These are phyloP conservation scores for Orycteropus afer DNA, from an alignment of 2,113 vertebrate species.

Conservation along the genomic window DNA sequence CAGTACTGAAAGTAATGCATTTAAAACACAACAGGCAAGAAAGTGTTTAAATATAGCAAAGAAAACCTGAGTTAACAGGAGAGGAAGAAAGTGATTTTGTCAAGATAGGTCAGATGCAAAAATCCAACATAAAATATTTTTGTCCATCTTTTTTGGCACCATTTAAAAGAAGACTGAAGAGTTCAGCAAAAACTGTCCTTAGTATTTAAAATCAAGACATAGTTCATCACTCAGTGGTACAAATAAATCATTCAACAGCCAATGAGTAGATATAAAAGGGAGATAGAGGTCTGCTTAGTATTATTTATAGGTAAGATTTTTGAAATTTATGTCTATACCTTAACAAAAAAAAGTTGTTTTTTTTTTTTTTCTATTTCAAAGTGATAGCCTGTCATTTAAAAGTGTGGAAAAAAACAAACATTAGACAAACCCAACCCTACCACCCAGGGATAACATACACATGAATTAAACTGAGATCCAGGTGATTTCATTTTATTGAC, in stretches of 20 bases:
- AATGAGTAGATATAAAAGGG: constrained; percentile 13
- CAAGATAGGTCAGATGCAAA: background rate
- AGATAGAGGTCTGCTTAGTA: background rate
- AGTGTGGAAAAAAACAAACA: background rate
- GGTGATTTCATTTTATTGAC: constrained; percentile 2
- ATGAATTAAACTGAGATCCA: background rate
- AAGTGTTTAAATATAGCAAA: constrained; percentile 16
- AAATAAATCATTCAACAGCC: background rate
- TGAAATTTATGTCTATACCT: background rate
- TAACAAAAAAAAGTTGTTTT: background rate
- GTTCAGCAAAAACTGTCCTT: background rate
- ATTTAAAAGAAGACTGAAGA: constrained; percentile 8
- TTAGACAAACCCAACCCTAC: background rate
- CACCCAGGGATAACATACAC: background rate
- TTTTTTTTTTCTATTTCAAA: background rate
- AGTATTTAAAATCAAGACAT: background rate
- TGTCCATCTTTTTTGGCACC: background rate
- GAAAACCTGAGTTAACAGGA: background rate
- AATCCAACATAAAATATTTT: background rate
- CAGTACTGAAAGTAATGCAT: background rate
- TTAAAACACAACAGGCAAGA: constrained; percentile 2
- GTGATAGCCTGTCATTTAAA: background rate
- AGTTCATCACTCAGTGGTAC: background rate
- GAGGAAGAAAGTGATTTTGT: background rate
- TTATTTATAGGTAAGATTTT: background rate